Evolutionary conservation across 1,140 invertebrate species (phyloP).

Genomic region (Plutomurus gul): DNA sequence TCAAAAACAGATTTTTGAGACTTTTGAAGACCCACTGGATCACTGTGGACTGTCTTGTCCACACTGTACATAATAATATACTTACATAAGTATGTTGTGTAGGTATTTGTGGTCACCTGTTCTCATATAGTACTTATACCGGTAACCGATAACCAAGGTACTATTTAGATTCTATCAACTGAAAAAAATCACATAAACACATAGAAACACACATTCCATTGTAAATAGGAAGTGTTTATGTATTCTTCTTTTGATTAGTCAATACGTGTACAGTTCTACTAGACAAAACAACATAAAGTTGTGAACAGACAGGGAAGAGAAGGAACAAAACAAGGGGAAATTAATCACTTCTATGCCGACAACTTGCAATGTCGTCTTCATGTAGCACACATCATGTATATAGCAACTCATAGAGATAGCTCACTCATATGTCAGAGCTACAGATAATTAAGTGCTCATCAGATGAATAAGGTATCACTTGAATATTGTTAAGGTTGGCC

Average conservation of each 20-base stretch:
- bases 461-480: background rate
- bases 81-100: no score
- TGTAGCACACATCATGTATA: background rate
- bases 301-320: background rate
- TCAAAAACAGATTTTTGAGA: no score
- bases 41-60: no score
- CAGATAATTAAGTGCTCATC: constrained; percentile 1
- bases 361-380: background rate
- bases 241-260: background rate
- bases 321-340: background rate
- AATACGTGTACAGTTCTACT: no score
- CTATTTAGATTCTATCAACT: no score
- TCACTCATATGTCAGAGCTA: no score
- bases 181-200: no score
- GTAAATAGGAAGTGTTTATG: background rate
- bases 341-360: constrained; percentile 13
- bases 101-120: no score
- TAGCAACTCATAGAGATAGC: background rate
- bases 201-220: background rate
- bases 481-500: background rate
- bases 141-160: no score
- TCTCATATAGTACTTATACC: no score
- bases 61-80: no score
- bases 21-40: no score
- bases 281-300: background rate